Conservation (phyloP, 2,888 invertebrate species). For the Agrotis clavis region DNA sequence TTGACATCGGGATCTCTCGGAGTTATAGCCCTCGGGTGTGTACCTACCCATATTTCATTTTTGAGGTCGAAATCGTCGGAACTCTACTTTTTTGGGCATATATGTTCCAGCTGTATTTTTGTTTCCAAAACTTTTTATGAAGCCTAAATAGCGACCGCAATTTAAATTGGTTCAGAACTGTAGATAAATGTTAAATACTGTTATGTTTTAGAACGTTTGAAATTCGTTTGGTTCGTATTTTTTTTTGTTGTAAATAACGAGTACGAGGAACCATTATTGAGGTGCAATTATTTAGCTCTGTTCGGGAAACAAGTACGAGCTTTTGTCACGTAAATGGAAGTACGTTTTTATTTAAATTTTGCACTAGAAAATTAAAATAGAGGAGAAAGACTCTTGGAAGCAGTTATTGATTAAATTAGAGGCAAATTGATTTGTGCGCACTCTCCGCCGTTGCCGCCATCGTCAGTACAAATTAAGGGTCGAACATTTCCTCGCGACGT, state of each 20-base stretch:
- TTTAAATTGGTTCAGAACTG: slow-evolving; percentile 33
- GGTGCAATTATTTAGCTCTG: background rate
- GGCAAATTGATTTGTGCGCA: slow-evolving; percentile 52
- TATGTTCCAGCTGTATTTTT: slow-evolving; percentile 41
- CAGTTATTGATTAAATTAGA: slow-evolving; percentile 54
- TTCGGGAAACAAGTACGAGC: slow-evolving; percentile 5
- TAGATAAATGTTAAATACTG: slow-evolving; percentile 25
- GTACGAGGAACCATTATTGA: background rate
- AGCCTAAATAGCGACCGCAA: slow-evolving; percentile 36
- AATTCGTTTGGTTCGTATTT: slow-evolving; percentile 2
- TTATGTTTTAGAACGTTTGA: slow-evolving; percentile 21
- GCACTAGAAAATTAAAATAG: slow-evolving; percentile 20
- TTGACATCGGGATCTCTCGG: slow-evolving; percentile 43
- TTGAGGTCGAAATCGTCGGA: slow-evolving; percentile 50
- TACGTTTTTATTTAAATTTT: background rate
- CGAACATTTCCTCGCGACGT: slow-evolving; percentile 42
- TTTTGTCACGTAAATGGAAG: slow-evolving; percentile 24
- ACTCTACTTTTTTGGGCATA: slow-evolving; percentile 49
- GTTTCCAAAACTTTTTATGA: slow-evolving; percentile 47
- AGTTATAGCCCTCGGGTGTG: slow-evolving; percentile 59
- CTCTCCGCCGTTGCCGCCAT: slow-evolving; percentile 13
- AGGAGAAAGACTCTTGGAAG: background rate
- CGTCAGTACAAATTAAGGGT: slow-evolving; percentile 48
- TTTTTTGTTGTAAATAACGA: slow-evolving; percentile 19
- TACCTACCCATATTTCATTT: slow-evolving; percentile 61